phyloP scores from a whole-genome alignment of 2,113 vertebrate genomes.

The Phrynosoma blainvillii region DNA sequence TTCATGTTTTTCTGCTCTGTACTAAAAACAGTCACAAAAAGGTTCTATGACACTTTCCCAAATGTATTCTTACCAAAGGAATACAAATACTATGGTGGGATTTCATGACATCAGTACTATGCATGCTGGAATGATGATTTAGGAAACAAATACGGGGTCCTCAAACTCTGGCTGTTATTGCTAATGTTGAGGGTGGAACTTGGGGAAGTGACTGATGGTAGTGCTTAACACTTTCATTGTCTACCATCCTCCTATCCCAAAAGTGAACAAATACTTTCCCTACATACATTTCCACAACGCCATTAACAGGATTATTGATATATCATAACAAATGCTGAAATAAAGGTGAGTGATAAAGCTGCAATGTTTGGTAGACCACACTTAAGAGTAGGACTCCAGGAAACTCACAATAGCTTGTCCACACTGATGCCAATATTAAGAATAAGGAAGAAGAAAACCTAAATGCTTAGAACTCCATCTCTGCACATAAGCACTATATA shows the following conservation, averaged over 20 bases:
- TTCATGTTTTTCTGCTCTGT: neutral
- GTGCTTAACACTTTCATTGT: neutral
- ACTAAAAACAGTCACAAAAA: neutral
- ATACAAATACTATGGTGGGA: neutral
- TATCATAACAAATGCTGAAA: neutral
- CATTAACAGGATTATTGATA: neutral
- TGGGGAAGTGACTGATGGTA: neutral
- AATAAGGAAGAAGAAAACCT: neutral
- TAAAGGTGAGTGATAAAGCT: neutral
- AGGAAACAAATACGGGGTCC: neutral
- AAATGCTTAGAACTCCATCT: neutral
- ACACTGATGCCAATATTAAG: neutral
- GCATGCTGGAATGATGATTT: neutral
- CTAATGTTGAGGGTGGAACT: neutral
- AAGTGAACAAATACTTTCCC: neutral
- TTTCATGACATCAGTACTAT: neutral
- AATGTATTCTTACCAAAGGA: neutral
- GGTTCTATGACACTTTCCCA: neutral
- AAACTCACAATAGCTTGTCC: slow-evolving; percentile 25
- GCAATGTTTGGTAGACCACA: neutral
- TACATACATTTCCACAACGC: no score
- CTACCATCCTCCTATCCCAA: neutral
- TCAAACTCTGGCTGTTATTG: neutral
- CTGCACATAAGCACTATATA: neutral
- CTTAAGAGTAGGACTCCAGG: neutral